phyloP scores from a whole-genome alignment of 2,113 vertebrate genomes.

The Protobothrops flavoviridis region DNA sequence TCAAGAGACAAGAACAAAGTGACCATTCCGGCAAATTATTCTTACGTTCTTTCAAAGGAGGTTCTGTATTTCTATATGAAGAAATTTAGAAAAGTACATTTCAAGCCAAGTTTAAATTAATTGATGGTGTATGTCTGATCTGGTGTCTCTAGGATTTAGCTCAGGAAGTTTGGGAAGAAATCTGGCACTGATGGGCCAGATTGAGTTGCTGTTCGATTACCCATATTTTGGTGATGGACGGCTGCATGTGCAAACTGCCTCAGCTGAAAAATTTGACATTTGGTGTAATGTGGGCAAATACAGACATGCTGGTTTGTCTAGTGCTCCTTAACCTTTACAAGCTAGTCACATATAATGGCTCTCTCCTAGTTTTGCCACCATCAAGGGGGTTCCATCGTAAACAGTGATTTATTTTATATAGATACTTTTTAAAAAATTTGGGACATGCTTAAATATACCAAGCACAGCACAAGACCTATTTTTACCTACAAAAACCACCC shows the following conservation, averaged over 20 bases:
- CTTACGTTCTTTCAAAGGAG: not conserved
- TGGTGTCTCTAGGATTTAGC: not conserved
- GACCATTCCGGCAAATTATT: not conserved
- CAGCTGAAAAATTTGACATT: not conserved
- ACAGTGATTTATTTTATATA: not conserved
- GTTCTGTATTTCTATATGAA: not conserved
- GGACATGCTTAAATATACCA: not conserved
- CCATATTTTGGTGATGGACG: not conserved
- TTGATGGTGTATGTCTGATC: not conserved
- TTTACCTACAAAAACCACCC: not conserved
- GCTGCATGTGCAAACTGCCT: not conserved
- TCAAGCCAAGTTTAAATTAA: not conserved
- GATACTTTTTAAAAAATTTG: not conserved
- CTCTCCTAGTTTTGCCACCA: not conserved
- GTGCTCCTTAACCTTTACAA: too few species aligned
- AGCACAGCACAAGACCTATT: not conserved
- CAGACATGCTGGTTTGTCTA: too few species aligned
- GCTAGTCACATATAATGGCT: not conserved
- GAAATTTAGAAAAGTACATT: not conserved
- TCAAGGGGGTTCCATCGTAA: not conserved
- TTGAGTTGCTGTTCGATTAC: not conserved
- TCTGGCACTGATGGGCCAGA: not conserved
- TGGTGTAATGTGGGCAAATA: not conserved
- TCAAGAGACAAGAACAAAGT: not conserved
- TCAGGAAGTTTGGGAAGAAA: not conserved